Evolutionary conservation across 2,113 vertebrate species (phyloP).

Genomic region (Mustelus asterias): DNA sequence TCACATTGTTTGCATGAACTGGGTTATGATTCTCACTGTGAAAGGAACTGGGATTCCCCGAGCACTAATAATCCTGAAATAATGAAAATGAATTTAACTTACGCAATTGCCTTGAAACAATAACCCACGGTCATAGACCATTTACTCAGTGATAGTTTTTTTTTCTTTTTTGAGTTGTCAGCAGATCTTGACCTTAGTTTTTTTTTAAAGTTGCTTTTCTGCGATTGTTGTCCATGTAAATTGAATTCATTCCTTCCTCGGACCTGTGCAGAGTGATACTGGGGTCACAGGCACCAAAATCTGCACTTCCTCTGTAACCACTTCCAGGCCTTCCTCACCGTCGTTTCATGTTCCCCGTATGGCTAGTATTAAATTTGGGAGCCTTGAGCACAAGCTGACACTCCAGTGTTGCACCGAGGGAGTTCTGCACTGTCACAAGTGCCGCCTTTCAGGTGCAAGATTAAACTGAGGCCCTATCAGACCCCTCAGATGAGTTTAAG

Average conservation of each 20-base stretch:
- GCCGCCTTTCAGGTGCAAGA: no score
- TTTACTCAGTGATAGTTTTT: not conserved
- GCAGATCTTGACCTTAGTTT: not conserved
- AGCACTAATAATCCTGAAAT: not conserved
- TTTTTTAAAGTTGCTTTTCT: not conserved
- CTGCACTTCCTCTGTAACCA: not conserved
- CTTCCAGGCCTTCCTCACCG: not conserved
- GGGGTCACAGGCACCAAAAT: not conserved
- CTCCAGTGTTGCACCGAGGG: no score
- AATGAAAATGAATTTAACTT: not conserved
- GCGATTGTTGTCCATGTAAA: not conserved
- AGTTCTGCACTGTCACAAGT: no score
- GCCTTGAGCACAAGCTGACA: no score
- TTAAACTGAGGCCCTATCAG: not conserved
- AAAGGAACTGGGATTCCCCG: not conserved
- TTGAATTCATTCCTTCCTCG: not conserved
- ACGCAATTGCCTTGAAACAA: not conserved
- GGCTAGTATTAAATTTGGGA: no score
- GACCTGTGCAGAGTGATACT: not conserved
- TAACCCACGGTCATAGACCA: not conserved
- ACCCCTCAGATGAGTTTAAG: not conserved
- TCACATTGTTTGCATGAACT: not conserved
- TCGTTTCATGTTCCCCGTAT: not conserved
- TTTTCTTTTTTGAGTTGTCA: not conserved
- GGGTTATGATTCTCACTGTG: not conserved